Conservation (phyloP, 2,888 invertebrate genomes). For the Caenorhabditis japonica region DNA sequence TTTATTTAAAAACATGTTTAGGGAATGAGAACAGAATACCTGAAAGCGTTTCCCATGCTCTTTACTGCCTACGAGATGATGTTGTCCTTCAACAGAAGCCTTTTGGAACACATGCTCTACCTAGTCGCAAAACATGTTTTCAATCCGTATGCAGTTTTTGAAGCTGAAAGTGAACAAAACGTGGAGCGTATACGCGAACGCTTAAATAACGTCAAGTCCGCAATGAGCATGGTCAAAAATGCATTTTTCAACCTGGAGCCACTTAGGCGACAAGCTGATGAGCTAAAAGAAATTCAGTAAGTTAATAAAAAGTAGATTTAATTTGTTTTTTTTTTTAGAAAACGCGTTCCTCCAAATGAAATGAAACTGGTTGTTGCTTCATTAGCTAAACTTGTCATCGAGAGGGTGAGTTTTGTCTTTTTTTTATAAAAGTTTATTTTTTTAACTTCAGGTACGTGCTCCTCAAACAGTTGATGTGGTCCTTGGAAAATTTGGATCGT, state of each 20-base stretch:
- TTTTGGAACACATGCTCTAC: slow-evolving; percentile 7
- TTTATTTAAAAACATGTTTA: too few relatives aligned
- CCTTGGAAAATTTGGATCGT: background rate
- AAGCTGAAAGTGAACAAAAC: background rate
- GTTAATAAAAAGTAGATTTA: background rate
- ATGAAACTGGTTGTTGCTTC: background rate
- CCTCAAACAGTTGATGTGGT: slow-evolving; percentile 1
- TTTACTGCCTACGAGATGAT: background rate
- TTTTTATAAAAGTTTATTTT: background rate
- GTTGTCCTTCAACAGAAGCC: background rate
- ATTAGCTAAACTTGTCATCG: background rate
- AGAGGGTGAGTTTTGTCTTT: slow-evolving; percentile 13
- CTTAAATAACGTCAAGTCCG: background rate
- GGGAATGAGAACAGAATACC: too few relatives aligned
- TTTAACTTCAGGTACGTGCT: slow-evolving; percentile 30
- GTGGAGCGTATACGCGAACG: too few relatives aligned
- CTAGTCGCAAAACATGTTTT: background rate
- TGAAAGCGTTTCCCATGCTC: too few relatives aligned
- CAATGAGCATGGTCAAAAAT: background rate
- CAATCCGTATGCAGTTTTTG: slow-evolving; percentile 7
- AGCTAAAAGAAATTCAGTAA: slow-evolving; percentile 3
- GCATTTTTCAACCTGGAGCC: slow-evolving; percentile 3
- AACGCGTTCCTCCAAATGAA: background rate
- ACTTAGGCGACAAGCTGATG: background rate
- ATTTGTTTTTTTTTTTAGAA: slow-evolving; percentile 5